These are phyloP conservation scores for Uropsilus gracilis DNA, from an alignment of 2,113 vertebrate species.

Conservation along the genomic window DNA sequence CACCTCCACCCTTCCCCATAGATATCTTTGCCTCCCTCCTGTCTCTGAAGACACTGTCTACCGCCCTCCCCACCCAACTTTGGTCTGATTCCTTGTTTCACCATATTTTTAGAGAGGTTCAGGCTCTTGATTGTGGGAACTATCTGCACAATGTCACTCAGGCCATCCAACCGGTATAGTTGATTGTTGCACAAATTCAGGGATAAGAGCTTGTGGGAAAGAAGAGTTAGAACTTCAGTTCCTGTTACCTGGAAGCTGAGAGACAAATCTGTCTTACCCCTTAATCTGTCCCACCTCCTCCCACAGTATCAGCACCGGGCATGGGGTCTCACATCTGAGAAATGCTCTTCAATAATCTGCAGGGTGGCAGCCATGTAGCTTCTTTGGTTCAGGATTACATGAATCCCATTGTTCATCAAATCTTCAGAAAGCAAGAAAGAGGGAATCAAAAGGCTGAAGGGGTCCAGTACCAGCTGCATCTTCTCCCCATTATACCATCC, in stretches of 20 bases:
- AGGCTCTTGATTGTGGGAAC: conserved; percentile 88
- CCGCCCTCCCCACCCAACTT: not conserved
- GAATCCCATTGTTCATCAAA: conserved; percentile 85
- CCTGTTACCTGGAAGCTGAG: not conserved
- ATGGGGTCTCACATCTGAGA: conserved; percentile 83
- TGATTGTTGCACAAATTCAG: conserved; percentile 90
- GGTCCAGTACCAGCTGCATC: not conserved
- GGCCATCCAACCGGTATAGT: conserved; percentile 89
- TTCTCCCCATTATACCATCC: not conserved
- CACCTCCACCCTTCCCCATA: no score
- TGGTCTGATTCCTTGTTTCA: not conserved
- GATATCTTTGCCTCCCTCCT: not conserved
- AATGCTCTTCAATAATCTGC: conserved; percentile 90
- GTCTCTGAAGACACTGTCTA: not conserved
- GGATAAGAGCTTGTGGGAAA: conserved; percentile 78
- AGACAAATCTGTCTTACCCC: not conserved
- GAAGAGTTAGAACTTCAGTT: not conserved
- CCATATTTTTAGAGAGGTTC: conserved; percentile 91
- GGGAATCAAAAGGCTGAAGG: not conserved
- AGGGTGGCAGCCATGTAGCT: conserved; percentile 88
- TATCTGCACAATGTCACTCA: conserved; percentile 85
- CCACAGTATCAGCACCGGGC: not conserved
- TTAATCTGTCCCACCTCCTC: not conserved
- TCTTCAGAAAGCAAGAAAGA: conserved; percentile 71
- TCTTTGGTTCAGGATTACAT: conserved; percentile 88